Conservation (phyloP, 92 coral and sea anemone species). For the Parazoanthus darwini region DNA sequence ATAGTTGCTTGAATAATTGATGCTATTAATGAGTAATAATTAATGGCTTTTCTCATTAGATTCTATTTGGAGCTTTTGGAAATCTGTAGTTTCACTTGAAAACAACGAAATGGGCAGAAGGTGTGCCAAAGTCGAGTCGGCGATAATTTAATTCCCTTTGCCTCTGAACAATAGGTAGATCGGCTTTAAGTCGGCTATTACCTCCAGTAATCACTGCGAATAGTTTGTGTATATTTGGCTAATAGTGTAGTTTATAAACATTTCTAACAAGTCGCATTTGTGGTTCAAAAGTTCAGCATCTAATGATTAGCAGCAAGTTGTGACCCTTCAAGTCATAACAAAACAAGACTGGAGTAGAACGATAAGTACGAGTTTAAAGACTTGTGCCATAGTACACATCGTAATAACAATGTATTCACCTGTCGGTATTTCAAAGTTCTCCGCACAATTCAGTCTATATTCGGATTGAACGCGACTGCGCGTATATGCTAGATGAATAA, state of each 20-base stretch:
- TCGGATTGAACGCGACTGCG: neutral
- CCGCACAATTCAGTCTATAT: no score
- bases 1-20: slow-evolving; percentile 41
- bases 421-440: neutral
- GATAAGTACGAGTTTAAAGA: neutral
- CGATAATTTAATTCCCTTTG: slow-evolving; percentile 19
- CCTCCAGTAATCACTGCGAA: slow-evolving; percentile 2
- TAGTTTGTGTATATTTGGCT: slow-evolving; percentile 20
- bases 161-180: slow-evolving; percentile 7
- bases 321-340: neutral
- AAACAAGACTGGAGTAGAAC: neutral
- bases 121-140: slow-evolving; percentile 19
- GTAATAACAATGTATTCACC: neutral
- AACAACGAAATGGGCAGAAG: slow-evolving; percentile 21
- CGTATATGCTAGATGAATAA: neutral
- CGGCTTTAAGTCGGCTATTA: slow-evolving; percentile 13
- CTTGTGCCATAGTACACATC: neutral
- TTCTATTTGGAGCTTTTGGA: slow-evolving; percentile 27
- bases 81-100: slow-evolving; percentile 43
- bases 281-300: neutral
- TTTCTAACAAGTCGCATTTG: neutral
- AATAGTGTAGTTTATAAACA: slow-evolving; percentile 32
- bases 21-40: slow-evolving; percentile 43
- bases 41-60: slow-evolving; percentile 37
- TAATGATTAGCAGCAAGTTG: neutral